Conservation (phyloP, 1,140 invertebrate genomes). For the Euglossa dilemma region DNA sequence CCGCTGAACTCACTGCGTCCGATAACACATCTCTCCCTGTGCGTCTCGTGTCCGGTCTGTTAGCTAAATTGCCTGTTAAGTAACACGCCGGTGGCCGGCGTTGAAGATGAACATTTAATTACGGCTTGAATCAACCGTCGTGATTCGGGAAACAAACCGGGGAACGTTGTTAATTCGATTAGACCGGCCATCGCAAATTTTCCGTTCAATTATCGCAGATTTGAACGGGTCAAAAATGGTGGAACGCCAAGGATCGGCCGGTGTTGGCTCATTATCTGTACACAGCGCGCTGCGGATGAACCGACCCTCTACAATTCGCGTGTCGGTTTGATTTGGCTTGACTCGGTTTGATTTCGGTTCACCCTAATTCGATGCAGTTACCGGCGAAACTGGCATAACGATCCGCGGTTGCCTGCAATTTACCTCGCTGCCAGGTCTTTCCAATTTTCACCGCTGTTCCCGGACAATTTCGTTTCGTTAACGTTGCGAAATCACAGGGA, state of each 20-base stretch:
- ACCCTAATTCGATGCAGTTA: slow-evolving; percentile 72
- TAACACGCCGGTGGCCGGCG: not conserved
- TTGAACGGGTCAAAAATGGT: not conserved
- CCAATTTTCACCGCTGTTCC: slow-evolving; percentile 16
- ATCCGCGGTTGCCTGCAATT: slow-evolving; percentile 49
- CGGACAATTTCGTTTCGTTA: not conserved
- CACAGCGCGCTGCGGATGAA: slow-evolving; percentile 33
- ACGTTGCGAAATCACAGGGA: not conserved
- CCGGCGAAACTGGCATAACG: slow-evolving; percentile 64
- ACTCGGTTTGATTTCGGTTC: slow-evolving; percentile 72
- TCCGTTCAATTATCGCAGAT: no score
- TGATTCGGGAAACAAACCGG: not conserved
- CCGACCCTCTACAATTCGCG: slow-evolving; percentile 34
- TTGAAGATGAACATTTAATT: not conserved
- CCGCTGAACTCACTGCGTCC: slow-evolving; percentile 40
- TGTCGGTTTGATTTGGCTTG: slow-evolving; percentile 71
- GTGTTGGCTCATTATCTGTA: slow-evolving; percentile 64
- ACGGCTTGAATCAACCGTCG: not conserved
- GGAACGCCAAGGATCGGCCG: slow-evolving; percentile 44
- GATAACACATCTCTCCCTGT: slow-evolving; percentile 45
- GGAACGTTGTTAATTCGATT: not conserved
- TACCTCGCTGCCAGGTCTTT: slow-evolving; percentile 20
- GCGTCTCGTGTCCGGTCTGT: slow-evolving; percentile 10
- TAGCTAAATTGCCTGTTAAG: slow-evolving; percentile 17
- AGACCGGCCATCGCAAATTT: no score